A percentile compares a stretch with the other conserved stretches of the same genome.
phyloP scores from a whole-genome alignment of 2,888 invertebrate species.

The Volucella inanis region DNA sequence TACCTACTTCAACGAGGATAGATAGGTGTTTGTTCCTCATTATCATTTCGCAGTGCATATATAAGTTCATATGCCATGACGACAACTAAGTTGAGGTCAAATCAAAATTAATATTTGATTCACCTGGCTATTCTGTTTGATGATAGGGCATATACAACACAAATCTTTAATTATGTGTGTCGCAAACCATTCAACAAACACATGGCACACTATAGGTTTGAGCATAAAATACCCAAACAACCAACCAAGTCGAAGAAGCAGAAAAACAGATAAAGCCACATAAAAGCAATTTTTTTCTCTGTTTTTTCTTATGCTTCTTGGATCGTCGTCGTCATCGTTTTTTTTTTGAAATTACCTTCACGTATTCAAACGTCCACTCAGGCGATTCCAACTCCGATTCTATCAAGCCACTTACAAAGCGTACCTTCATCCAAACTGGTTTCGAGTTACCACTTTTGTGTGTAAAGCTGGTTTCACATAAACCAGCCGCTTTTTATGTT shows the following conservation, averaged over 20 bases:
- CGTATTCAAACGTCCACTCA: not conserved
- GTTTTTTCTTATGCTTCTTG: constrained; percentile 27
- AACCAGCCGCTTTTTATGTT: constrained; percentile 40
- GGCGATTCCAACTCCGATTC: not conserved
- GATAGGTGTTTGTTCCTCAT: too few species aligned
- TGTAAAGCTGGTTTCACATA: constrained; percentile 59
- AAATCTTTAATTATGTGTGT: too few species aligned
- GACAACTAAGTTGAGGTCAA: too few species aligned
- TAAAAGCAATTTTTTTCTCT: constrained; percentile 17
- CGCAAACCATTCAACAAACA: too few species aligned
- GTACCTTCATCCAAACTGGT: constrained; percentile 53
- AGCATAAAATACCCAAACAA: not conserved
- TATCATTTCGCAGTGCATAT: too few species aligned
- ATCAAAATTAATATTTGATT: too few species aligned
- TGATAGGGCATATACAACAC: too few species aligned
- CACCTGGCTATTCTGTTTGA: too few species aligned
- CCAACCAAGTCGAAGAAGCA: constrained; percentile 1
- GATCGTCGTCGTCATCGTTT: constrained; percentile 1
- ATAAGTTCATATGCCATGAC: too few species aligned
- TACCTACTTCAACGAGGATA: too few species aligned
- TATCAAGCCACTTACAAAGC: not conserved
- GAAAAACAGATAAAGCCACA: constrained; percentile 3
- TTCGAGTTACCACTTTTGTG: constrained; percentile 60
- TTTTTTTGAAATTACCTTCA: not conserved
- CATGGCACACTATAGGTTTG: too few species aligned